phyloP scores from a whole-genome alignment of 2,888 invertebrate species.

The Microctonus aethiopoides region DNA sequence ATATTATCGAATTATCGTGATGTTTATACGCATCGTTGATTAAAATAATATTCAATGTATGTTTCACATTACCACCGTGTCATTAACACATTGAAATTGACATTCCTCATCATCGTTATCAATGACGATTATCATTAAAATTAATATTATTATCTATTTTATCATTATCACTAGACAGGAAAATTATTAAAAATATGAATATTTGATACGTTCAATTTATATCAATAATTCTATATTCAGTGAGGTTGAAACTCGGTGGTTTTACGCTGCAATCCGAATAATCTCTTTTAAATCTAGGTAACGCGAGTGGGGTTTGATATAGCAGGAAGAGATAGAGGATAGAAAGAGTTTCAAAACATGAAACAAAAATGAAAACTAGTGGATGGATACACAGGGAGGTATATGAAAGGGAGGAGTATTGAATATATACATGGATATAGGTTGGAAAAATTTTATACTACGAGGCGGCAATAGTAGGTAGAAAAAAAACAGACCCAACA shows the following conservation, averaged over 20 bases:
- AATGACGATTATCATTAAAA: not conserved
- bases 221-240: conserved; percentile 22
- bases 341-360: conserved; percentile 11
- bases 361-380: conserved; percentile 22
- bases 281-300: conserved; percentile 25
- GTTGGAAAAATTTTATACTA: not conserved
- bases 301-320: too few species aligned
- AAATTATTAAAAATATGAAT: conserved; percentile 16
- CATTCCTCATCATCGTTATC: conserved; percentile 16
- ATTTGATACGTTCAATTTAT: conserved; percentile 33
- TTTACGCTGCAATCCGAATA: conserved; percentile 24
- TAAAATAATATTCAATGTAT: conserved; percentile 28
- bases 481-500: not conserved
- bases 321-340: too few species aligned
- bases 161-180: not conserved
- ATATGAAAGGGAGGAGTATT: too few species aligned
- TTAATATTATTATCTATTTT: conserved; percentile 5
- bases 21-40: conserved; percentile 16
- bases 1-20: conserved; percentile 21
- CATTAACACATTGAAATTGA: conserved; percentile 10
- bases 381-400: not conserved
- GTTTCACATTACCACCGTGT: conserved; percentile 17
- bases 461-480: not conserved
- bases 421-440: too few species aligned
- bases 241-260: conserved; percentile 19